phyloP scores from a whole-genome alignment of 2,888 invertebrate species.

The Drosophila paucipuncta region DNA sequence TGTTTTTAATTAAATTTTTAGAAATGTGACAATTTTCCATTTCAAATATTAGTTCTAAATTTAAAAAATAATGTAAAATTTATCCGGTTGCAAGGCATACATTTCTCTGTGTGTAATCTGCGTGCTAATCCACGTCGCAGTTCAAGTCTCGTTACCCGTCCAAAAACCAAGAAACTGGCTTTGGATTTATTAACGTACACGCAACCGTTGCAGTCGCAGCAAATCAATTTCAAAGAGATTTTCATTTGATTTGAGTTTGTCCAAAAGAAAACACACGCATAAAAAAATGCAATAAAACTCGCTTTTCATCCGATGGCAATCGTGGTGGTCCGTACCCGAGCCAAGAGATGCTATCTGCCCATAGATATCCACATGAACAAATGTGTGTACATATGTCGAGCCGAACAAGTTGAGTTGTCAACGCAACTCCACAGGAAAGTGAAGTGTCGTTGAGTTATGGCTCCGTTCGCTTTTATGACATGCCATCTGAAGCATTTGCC shows the following conservation, averaged over 20 bases:
- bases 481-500: constrained; percentile 48
- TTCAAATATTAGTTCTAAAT: neutral
- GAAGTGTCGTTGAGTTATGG: constrained; percentile 77
- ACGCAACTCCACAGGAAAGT: constrained; percentile 68
- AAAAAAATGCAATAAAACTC: constrained; percentile 14
- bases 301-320: constrained; percentile 22
- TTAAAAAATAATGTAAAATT: fast-evolving
- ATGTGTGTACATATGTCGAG: constrained; percentile 54
- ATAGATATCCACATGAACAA: constrained; percentile 4
- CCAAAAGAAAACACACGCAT: constrained; percentile 27
- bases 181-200: constrained; percentile 7
- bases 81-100: neutral
- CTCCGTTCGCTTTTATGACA: constrained; percentile 46
- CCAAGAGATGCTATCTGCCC: constrained; percentile 60
- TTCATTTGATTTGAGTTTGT: constrained; percentile 71
- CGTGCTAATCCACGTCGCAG: neutral
- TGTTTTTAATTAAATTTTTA: neutral
- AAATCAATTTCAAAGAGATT: constrained; percentile 74
- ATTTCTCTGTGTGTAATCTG: neutral
- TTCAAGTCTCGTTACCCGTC: constrained; percentile 12
- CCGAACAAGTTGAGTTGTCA: constrained; percentile 77
- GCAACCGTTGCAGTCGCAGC: constrained; percentile 50
- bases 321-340: constrained; percentile 41
- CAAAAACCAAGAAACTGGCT: constrained; percentile 31
- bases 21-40: neutral